Conservation (phyloP, 2,113 vertebrate species). For the Meles meles region DNA sequence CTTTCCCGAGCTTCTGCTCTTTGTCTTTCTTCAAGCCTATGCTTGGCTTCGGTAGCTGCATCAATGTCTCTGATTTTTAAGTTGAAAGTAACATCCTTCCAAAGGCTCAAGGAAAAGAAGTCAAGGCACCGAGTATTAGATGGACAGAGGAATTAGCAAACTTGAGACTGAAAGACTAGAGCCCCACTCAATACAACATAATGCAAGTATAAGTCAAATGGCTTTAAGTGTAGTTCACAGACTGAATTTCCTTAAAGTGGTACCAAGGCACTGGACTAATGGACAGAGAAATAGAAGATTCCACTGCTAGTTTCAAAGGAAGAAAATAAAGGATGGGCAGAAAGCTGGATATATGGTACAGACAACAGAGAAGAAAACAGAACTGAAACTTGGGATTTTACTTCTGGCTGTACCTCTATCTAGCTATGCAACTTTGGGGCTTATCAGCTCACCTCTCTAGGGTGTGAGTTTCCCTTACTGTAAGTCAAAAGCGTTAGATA, state of each 20-base stretch:
- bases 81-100: constrained; percentile 97
- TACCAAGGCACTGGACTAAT: not conserved
- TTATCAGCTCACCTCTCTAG: not conserved
- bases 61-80: constrained; percentile 97
- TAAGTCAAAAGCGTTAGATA: not conserved
- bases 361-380: not conserved
- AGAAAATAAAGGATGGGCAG: not conserved
- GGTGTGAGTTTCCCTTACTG: not conserved
- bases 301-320: not conserved
- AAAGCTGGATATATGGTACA: not conserved
- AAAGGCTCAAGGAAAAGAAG: constrained; percentile 84
- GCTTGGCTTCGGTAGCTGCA: constrained; percentile 95
- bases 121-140: not conserved
- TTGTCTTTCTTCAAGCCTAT: constrained; percentile 95
- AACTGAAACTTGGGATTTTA: not conserved
- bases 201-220: not conserved
- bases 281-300: not conserved
- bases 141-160: not conserved
- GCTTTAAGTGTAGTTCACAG: not conserved
- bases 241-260: not conserved
- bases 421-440: not conserved
- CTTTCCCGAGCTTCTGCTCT: constrained; percentile 96
- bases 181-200: not conserved
- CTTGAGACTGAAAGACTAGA: not conserved
- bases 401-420: not conserved